Conservation (phyloP, 2,113 vertebrate genomes). For the Tringa solitaria region DNA sequence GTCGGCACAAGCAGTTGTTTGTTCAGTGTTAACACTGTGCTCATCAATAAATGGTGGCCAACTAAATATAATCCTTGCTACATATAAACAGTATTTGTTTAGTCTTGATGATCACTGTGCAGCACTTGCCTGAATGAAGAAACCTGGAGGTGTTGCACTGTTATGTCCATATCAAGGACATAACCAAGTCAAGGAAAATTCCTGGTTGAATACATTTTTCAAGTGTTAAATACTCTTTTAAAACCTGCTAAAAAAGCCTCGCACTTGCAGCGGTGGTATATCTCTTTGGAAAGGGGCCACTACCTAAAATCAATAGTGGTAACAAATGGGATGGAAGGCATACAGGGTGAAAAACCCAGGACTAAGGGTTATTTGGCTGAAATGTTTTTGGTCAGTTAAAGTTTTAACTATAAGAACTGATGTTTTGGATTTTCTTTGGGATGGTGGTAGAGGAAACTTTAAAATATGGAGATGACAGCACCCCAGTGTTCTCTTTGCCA, state of each 20-base stretch:
- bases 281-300: neutral
- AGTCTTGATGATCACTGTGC: neutral
- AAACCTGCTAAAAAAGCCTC: neutral
- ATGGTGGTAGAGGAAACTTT: neutral
- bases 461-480: neutral
- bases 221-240: neutral
- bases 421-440: neutral
- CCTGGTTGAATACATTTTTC: neutral
- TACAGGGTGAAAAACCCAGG: neutral
- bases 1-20: neutral
- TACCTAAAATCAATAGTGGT: neutral
- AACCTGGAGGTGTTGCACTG: neutral
- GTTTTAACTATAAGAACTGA: neutral
- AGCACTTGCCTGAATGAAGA: neutral
- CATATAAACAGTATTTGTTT: neutral
- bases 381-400: neutral
- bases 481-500: neutral
- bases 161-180: rapidly evolving
- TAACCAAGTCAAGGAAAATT: neutral
- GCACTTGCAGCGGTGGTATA: neutral
- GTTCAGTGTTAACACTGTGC: neutral
- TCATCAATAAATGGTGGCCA: neutral
- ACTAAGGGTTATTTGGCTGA: neutral
- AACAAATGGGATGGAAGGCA: neutral
- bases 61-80: neutral